Conservation (phyloP, 2,113 vertebrate species). For the Hassar affinis region DNA sequence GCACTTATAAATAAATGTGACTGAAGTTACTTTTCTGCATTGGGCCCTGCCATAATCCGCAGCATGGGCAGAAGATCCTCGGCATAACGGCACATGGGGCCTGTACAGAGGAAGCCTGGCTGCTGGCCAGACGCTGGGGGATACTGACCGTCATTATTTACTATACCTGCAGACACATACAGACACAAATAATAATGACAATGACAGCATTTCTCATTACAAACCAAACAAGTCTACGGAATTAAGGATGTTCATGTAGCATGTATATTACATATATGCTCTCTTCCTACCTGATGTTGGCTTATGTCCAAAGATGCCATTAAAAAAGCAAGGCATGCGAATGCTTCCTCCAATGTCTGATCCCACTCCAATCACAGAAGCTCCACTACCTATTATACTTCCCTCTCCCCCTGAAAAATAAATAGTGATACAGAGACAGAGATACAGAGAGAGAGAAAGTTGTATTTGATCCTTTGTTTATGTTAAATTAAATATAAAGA, state of each 20-base stretch:
- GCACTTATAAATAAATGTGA: neutral
- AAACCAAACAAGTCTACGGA: neutral
- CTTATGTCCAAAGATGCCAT: constrained; percentile 91
- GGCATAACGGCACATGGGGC: constrained; percentile 89
- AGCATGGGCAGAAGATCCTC: constrained; percentile 83
- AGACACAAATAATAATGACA: neutral
- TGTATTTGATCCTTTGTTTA: neutral
- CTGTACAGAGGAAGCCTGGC: constrained; percentile 70
- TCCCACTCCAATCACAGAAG: constrained; percentile 82
- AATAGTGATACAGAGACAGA: neutral
- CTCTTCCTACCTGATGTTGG: constrained; percentile 75
- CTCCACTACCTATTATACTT: constrained; percentile 76
- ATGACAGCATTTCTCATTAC: too few species aligned
- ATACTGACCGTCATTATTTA: constrained; percentile 78
- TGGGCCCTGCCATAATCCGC: constrained; percentile 84
- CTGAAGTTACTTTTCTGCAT: constrained; percentile 67
- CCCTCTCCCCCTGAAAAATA: constrained; percentile 82
- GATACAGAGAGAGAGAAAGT: neutral
- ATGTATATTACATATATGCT: neutral
- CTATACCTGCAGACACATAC: constrained; percentile 72
- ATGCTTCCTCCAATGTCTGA: constrained; percentile 91
- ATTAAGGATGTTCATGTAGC: neutral
- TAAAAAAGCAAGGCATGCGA: constrained; percentile 88
- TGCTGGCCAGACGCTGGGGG: constrained; percentile 66
- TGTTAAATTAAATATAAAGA: neutral